phyloP scores from a whole-genome alignment of 2,113 vertebrate species.

The Thryonomys swinderianus region DNA sequence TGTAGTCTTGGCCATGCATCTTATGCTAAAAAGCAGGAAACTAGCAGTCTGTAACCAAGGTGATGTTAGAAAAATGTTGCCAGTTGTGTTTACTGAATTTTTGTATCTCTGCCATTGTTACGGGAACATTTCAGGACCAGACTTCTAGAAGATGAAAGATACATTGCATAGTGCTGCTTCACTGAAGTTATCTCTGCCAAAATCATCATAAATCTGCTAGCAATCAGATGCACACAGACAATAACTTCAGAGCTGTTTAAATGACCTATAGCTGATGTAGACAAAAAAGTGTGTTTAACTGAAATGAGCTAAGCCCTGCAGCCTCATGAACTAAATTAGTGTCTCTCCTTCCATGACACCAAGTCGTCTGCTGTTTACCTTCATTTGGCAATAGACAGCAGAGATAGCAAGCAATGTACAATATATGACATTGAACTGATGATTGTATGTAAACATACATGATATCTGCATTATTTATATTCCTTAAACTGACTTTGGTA shows the following conservation, averaged over 20 bases:
- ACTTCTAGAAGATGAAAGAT: not conserved
- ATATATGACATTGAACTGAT: not conserved
- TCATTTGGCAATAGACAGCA: not conserved
- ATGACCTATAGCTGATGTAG: not conserved
- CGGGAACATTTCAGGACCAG: not conserved
- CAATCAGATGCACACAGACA: not conserved
- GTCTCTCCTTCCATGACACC: not conserved
- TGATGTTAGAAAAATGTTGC: not conserved
- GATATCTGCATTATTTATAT: not conserved
- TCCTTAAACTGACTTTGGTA: not conserved
- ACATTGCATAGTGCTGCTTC: not conserved
- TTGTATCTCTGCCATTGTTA: not conserved
- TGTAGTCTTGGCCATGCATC: not conserved
- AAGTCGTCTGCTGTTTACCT: not conserved
- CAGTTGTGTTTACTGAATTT: not conserved
- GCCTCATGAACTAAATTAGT: not conserved
- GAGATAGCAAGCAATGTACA: not conserved
- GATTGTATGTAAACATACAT: not conserved
- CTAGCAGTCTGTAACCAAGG: not conserved
- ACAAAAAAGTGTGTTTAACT: not conserved
- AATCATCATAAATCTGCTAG: not conserved
- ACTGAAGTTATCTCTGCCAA: not conserved
- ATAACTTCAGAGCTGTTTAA: not conserved
- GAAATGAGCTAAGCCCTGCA: not conserved
- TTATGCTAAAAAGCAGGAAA: not conserved